phyloP scores from a whole-genome alignment of 2,888 invertebrate genomes.

The Lepidocyrtoides sp. region DNA sequence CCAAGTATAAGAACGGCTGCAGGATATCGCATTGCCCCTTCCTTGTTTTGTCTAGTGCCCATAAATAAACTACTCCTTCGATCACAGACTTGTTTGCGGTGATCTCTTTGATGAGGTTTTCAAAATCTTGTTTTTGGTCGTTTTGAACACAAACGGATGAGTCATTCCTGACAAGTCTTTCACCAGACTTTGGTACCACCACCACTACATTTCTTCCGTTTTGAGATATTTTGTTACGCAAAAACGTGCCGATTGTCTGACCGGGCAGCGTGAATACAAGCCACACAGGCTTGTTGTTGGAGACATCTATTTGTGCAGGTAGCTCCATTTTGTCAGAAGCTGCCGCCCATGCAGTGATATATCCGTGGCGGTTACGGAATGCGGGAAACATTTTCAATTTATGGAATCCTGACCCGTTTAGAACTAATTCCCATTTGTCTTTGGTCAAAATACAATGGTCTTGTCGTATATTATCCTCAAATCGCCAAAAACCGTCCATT shows the following conservation, averaged over 20 bases:
- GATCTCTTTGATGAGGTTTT: neutral
- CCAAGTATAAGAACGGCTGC: neutral
- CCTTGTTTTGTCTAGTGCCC: neutral
- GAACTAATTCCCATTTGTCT: conserved; percentile 17
- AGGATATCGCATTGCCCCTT: neutral
- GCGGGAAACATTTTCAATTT: neutral
- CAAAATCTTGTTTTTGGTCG: conserved; percentile 2
- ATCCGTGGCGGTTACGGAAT: neutral
- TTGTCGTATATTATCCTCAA: conserved; percentile 45
- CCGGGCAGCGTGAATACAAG: neutral
- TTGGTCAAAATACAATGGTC: conserved; percentile 11
- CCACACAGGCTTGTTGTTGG: neutral
- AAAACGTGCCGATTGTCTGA: neutral
- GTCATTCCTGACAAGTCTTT: neutral
- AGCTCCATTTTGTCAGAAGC: neutral
- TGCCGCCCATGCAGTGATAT: neutral
- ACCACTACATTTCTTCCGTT: neutral
- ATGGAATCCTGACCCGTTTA: neutral
- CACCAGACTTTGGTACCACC: neutral
- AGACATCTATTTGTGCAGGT: too few relatives aligned
- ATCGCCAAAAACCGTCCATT: conserved; percentile 45
- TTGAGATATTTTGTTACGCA: neutral
- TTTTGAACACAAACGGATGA: neutral
- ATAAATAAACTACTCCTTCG: neutral
- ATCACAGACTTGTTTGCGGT: neutral